These are phyloP conservation scores for Noctilio leporinus DNA, from an alignment of 2,113 vertebrate genomes.

Conservation along the genomic window DNA sequence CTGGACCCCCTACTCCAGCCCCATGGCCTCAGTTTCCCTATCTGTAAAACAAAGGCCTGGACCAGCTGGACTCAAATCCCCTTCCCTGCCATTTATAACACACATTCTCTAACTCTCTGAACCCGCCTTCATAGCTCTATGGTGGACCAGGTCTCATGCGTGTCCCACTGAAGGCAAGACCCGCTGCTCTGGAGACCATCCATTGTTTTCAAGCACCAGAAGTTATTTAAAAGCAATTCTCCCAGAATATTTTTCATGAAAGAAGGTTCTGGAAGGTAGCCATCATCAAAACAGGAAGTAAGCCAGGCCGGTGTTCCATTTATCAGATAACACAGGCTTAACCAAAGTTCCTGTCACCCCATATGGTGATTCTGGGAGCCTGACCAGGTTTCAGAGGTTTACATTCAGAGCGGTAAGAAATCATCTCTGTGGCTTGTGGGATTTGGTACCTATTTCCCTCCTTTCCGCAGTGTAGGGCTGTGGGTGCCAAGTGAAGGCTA, in stretches of 20 bases:
- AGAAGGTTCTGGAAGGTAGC: conserved; percentile 53
- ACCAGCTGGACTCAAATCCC: too few relatives aligned
- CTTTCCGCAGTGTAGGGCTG: not conserved
- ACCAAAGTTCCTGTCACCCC: conserved; percentile 43
- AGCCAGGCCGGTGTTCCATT: conserved; percentile 27
- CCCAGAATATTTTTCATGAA: conserved; percentile 22
- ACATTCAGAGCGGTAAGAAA: not conserved
- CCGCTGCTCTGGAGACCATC: not conserved
- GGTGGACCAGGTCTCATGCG: not conserved
- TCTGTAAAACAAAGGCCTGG: not conserved
- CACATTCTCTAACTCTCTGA: not conserved
- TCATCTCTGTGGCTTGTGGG: conserved; percentile 41
- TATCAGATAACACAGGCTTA: conserved; percentile 37
- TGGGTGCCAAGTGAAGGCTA: not conserved
- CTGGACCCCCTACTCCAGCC: not conserved
- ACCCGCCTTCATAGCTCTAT: not conserved
- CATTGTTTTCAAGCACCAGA: conserved; percentile 6
- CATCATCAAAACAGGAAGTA: conserved; percentile 49
- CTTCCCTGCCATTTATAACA: not conserved
- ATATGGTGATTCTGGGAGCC: conserved; percentile 18
- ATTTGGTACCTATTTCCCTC: conserved; percentile 8
- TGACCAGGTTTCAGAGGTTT: conserved; percentile 32
- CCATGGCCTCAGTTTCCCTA: not conserved
- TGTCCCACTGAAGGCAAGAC: not conserved
- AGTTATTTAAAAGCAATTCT: conserved; percentile 30